Percentiles rank a stretch among this genome's conserved stretches.
These are phyloP conservation scores for Drosophila arizonae DNA, from an alignment of 1,140 invertebrate species.

Conservation along the genomic window DNA sequence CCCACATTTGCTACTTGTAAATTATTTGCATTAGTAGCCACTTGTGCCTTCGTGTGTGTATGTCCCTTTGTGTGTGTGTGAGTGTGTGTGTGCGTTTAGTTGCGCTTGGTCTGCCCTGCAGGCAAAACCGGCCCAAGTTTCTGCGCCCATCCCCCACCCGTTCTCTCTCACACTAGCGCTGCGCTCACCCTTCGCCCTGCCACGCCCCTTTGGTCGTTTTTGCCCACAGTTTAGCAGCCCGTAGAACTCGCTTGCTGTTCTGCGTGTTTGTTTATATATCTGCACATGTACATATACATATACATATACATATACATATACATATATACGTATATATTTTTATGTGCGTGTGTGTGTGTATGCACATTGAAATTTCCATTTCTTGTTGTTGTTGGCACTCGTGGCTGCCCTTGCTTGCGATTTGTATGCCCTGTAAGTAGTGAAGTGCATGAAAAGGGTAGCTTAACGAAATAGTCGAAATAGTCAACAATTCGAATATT, in stretches of 20 bases:
- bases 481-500: background rate
- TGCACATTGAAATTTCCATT: constrained; percentile 77
- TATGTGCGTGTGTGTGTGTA: constrained; percentile 25
- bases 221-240: constrained; percentile 27
- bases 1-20: constrained; percentile 80
- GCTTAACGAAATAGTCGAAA: too few species aligned
- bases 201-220: background rate
- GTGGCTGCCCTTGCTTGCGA: constrained; percentile 24
- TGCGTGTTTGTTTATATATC: constrained; percentile 74
- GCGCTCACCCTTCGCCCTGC: background rate
- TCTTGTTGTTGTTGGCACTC: constrained; percentile 26
- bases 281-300: background rate
- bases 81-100: constrained; percentile 51
- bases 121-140: constrained; percentile 50
- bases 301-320: background rate
- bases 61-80: constrained; percentile 26
- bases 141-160: background rate
- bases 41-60: constrained; percentile 59
- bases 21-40: constrained; percentile 82
- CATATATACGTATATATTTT: too few species aligned
- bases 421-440: constrained; percentile 25
- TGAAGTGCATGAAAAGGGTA: background rate
- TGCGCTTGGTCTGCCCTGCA: constrained; percentile 53
- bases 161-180: background rate
- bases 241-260: constrained; percentile 43